Percentiles rank a stretch among this genome's conserved stretches.
Conservation (phyloP, 2,888 invertebrate species). For the Rhogogaster chlorosoma region DNA sequence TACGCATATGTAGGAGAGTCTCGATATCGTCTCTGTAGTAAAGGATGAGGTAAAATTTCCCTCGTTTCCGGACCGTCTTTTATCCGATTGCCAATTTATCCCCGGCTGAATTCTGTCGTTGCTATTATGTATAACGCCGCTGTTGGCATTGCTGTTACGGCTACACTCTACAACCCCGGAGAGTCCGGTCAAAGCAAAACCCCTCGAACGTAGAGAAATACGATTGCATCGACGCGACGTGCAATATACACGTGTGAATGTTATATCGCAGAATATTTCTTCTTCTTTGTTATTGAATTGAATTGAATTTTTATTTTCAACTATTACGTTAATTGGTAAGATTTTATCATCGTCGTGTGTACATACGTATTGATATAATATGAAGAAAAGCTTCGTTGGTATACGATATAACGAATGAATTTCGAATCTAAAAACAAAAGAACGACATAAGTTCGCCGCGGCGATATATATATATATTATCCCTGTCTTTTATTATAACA, state of each 20-base stretch:
- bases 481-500: no score
- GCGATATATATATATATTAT: no score
- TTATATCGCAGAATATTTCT: no score
- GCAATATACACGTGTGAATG: not conserved
- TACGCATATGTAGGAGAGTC: not conserved
- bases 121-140: slow-evolving; percentile 25
- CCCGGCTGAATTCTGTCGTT: slow-evolving; percentile 52
- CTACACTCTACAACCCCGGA: not conserved
- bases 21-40: not conserved
- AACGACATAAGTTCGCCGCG: no score
- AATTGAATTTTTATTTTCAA: no score
- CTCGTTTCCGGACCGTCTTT: slow-evolving; percentile 58
- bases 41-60: slow-evolving; percentile 50
- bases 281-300: no score
- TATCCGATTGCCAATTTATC: slow-evolving; percentile 45
- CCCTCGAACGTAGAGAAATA: not conserved
- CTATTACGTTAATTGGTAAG: no score
- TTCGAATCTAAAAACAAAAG: no score
- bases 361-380: no score
- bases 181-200: not conserved
- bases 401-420: no score
- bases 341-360: no score
- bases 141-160: not conserved
- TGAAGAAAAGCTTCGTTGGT: no score
- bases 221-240: not conserved